Percentiles rank a stretch among this genome's conserved stretches.
Conservation (phyloP, 2,113 vertebrate genomes). For the Rhea americana region DNA sequence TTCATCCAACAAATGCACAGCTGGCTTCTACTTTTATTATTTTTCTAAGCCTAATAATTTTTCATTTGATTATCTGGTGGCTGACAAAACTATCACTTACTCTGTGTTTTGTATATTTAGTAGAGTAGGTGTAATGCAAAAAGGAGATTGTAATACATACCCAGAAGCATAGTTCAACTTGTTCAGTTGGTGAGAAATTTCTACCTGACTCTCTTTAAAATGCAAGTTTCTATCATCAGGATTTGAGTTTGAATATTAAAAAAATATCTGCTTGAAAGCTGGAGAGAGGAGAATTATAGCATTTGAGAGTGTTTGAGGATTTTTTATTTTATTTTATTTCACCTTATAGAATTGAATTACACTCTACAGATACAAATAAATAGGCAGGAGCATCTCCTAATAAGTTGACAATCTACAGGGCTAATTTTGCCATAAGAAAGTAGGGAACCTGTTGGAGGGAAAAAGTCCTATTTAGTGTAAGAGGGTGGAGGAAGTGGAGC, state of each 20-base stretch:
- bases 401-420: neutral
- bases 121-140: conserved; percentile 23
- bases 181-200: conserved; percentile 12
- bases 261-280: neutral
- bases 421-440: neutral
- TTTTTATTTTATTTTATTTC: neutral
- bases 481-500: neutral
- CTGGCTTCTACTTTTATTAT: conserved; percentile 67
- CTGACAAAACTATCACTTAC: conserved; percentile 62
- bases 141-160: neutral
- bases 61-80: conserved; percentile 65
- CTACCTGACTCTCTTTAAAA: neutral
- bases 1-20: conserved; percentile 65
- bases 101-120: conserved; percentile 48
- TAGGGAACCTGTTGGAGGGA: neutral
- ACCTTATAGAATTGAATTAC: neutral
- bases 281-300: neutral
- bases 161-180: conserved; percentile 6
- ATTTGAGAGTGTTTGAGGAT: neutral
- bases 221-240: neutral
- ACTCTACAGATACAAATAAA: neutral
- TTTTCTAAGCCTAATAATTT: conserved; percentile 65
- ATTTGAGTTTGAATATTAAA: neutral
- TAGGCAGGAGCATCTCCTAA: neutral
- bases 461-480: neutral